Conservation (phyloP, 2,797 vertebrate genomes). For the Cheirogaleus major region DNA sequence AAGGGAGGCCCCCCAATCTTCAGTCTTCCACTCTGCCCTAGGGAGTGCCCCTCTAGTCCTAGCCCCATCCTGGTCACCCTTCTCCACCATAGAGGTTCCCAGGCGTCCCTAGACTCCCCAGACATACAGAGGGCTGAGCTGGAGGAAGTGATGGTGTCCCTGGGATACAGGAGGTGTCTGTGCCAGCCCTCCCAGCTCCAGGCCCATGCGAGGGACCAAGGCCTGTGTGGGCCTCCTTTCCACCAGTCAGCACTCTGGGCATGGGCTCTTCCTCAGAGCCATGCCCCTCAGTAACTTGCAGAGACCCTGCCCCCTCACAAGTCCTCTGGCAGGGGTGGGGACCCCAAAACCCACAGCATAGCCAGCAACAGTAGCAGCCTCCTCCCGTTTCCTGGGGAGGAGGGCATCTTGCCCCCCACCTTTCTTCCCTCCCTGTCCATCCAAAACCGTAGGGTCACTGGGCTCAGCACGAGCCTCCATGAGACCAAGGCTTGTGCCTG, state of each 20-base stretch:
- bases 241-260: background rate
- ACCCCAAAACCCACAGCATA: conserved; percentile 60
- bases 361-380: conserved; percentile 70
- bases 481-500: background rate
- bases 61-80: background rate
- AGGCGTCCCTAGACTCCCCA: background rate
- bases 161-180: background rate
- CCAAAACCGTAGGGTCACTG: background rate
- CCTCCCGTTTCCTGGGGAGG: background rate
- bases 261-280: background rate
- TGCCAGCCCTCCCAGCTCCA: background rate
- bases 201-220: background rate
- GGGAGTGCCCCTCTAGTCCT: background rate
- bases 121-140: background rate
- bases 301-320: background rate
- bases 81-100: background rate
- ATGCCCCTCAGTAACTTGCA: background rate
- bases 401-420: background rate
- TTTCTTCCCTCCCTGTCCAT: background rate
- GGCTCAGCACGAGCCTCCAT: background rate
- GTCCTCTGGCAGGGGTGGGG: background rate
- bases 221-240: background rate
- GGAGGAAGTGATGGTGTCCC: background rate
- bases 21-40: conserved; percentile 52
- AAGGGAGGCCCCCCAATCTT: background rate